Base-by-base conservation (phyloP, 1,140 invertebrate species). In the Hylyphantes graminicola region DNA sequence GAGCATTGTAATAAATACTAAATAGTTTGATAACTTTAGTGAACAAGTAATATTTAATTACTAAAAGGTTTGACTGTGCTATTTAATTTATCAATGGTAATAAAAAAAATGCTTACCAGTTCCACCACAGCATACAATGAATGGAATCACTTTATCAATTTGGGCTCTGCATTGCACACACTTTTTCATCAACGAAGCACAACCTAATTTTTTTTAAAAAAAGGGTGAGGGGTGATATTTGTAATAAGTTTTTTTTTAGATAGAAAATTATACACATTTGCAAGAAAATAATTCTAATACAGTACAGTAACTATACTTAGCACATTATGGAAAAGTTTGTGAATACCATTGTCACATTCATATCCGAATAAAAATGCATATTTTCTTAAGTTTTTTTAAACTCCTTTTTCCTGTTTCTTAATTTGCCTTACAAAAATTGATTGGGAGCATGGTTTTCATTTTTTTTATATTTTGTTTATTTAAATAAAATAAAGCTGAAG, bases 121-220 rank as follows among this genome's bases (percentile, higher is more conserved):
- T 80, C 89, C 90, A 51, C 90, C 90, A 89, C 90, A 91, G 85
- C 94, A 95, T 5, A 94, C 92, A 35, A 92, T 92, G 87, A 94
- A 93, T 13, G 93, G 92, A 72, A 93, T 89, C 89, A 94, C 93
- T 88, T 93, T 92, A 85, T 95, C 95, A 88, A 98, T 96, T 87
- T 95, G 94, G 10, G 94, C 93, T 86, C 97, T 92, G 89, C 97
- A 99, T 87, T 96, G 93, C 0, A 98, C 95, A 91, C 97, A 99
- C 90, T 98, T 98, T 91, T 97, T 97, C 96, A 98, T 97, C 73
- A 98, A 92, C 73, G 94, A 93, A 76, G 96, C 95, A 91, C 97
- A 98, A 86, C 93, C 93, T 88, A 73, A 64, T 63, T 64, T 13
- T 59, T 13, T 7, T n/a, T 0, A 35, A n/a, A 50, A 70, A 74